These are phyloP conservation scores for Aplocera efformata DNA, from an alignment of 2,888 invertebrate genomes.

Conservation along the genomic window DNA sequence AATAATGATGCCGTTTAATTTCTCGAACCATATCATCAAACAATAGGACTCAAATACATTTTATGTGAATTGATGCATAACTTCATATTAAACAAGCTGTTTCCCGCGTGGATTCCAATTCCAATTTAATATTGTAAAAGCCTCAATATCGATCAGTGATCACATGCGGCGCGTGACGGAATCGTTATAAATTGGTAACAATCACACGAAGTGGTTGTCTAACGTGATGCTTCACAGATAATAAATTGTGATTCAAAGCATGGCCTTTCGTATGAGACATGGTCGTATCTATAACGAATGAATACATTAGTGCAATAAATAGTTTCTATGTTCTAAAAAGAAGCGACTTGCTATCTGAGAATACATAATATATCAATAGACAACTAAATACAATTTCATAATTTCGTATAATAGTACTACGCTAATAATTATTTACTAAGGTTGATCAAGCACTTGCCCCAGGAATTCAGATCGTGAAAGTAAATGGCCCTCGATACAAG, in stretches of 20 bases:
- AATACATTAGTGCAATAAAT: too few relatives aligned
- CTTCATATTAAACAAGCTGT: too few relatives aligned
- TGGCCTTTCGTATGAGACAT: not conserved
- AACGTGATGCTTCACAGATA: constrained; percentile 1
- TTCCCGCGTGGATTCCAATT: too few relatives aligned
- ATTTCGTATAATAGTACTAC: too few relatives aligned
- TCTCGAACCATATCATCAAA: too few relatives aligned
- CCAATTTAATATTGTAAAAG: not conserved
- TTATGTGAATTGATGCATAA: too few relatives aligned
- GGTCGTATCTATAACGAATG: too few relatives aligned
- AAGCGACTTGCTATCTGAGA: not conserved
- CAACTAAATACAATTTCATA: too few relatives aligned
- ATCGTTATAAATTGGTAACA: constrained; percentile 24
- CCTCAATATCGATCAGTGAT: constrained; percentile 5
- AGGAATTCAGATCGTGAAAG: constrained; percentile 48
- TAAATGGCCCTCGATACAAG: constrained; percentile 22
- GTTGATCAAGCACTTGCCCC: constrained; percentile 27
- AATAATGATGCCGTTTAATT: too few relatives aligned
- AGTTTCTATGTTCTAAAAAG: too few relatives aligned
- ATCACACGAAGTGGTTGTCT: constrained; percentile 9
- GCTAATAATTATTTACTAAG: not conserved
- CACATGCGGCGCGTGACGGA: constrained; percentile 13
- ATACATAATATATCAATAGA: too few relatives aligned
- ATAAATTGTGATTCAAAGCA: not conserved
- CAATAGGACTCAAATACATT: too few relatives aligned